Evolutionary conservation across 1,140 invertebrate genomes (phyloP), one percentile per base, ranked within the genome.

Genomic region (Trachelipus rathkii): DNA sequence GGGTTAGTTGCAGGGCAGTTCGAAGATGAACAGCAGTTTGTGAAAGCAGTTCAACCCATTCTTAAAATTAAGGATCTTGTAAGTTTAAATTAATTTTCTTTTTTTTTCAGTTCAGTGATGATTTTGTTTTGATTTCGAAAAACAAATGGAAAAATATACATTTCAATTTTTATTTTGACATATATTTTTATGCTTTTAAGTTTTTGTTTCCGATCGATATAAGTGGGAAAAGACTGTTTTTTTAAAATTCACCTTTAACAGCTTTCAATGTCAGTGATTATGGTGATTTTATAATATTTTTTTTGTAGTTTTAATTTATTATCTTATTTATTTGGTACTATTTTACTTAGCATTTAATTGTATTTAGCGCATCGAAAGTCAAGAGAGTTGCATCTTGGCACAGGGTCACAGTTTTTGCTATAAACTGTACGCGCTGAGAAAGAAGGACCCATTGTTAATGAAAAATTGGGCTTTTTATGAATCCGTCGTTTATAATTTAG

Each of bases 301-400:
- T 33, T 33, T 33, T 33, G 33, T 33, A 33, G 1, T 33, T 33
- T 33, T 33, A 33, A 33, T 33, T 33, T 33, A 33, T 33, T 33
- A 33, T 33, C 33, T 33, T 3, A 33, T 33, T 33, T 33, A 1
- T 33, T 33, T 33, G 1, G 33, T 6, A 33, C 33, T 6, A 33
- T 33, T 33, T n/a, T 33, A 33, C 6, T 33, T 33, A 3, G 33
- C 33, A 3, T 33, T 33, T 33, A 33, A 3, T 33, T 3, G 13
- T 15, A 4, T 79, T 53, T 75, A 87, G 85, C 83, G 84, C 82
- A 83, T 92, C 50, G 92, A 94, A 84, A 85, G 87, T 3, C 91
- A 93, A 82, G 91, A 93, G 82, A 92, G 93, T 0, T 88, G 89
- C 53, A 82, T 94, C 24, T 84, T 91, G 23, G 89, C 89, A 3